Evolutionary conservation across 1,140 invertebrate genomes (phyloP), one percentile per base, ranked within the genome.

Genomic region (Bombus sibiricus): DNA sequence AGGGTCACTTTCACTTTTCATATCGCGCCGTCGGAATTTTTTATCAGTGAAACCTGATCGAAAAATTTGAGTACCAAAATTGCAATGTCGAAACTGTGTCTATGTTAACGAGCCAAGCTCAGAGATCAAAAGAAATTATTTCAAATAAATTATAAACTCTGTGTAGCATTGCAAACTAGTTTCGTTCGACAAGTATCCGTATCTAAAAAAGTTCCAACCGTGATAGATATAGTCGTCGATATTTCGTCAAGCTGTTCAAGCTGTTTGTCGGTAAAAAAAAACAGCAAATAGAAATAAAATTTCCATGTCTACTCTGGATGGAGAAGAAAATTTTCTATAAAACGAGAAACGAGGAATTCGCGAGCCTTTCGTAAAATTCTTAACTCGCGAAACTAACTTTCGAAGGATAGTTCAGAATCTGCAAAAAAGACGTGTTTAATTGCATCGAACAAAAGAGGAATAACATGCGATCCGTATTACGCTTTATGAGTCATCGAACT

Each of bases 1-100:
- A 64, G 75, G 75, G 59, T 78, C 75, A 43, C 75, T 78, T 78
- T 78, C 75, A 78, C 75, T 78, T 78, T 78, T 78, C 57, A 59
- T 78, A 64, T 43, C 13, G 59, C 32, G 59, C 32, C 59, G 59
- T 32, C 28, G 39, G 75, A 59, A 78, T 78, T 64, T 28, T 32
- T 66, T 64, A 78, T 78, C 59, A 64, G 75, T 32, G 75, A 78
- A 78, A 78, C 59, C 28, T 22, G 59, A 78, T 64, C 37, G 37
- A 64, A 22, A 66, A 41, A 43, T 34, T n/a, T 28, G 4, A 22
- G 18, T 43, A n/a, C 13, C 57, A 25, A 77, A 77, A 57, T 12
- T 0, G 28, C 15, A 12, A n/a, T n/a, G 28, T n/a, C 28, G 22
- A 28, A 39, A 69, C 22, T 25, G 68, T 25, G 22, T 25, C 37